A percentile compares a stretch with the other conserved stretches of the same genome.
Evolutionary conservation across 2,113 vertebrate genomes (phyloP).

Genomic region (Scomber colias): DNA sequence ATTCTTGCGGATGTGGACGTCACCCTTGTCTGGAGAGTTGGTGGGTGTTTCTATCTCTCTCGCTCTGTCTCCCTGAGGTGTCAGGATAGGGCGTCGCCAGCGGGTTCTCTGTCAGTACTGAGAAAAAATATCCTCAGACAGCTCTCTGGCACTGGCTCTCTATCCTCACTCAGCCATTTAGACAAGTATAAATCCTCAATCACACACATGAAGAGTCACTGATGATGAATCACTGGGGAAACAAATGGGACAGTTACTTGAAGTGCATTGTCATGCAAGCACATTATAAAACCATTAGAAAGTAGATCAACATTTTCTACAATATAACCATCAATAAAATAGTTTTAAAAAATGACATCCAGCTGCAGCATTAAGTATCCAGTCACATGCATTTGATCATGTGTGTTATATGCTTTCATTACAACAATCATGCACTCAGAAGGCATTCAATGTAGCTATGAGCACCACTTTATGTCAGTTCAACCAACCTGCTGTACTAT

Average conservation of each 20-base stretch:
- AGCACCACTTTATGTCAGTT: too few relatives aligned
- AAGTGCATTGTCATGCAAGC: constrained; percentile 1
- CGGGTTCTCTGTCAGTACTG: background rate
- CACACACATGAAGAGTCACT: constrained; percentile 23
- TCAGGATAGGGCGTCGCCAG: background rate
- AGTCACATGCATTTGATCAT: too few relatives aligned
- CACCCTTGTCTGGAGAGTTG: background rate
- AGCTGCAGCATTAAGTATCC: too few relatives aligned
- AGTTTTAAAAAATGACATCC: too few relatives aligned
- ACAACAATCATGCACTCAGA: too few relatives aligned
- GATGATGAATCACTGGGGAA: constrained; percentile 20
- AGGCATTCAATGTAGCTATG: too few relatives aligned
- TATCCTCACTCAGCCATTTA: background rate
- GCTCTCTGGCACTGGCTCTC: background rate
- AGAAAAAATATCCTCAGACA: background rate
- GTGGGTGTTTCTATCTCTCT: background rate
- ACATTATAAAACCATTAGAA: constrained; percentile 4
- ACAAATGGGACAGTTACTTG: background rate
- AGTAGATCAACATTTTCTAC: too few relatives aligned
- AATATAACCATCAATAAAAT: too few relatives aligned
- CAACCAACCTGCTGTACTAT: too few relatives aligned
- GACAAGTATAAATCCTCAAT: constrained; percentile 11
- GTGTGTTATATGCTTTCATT: too few relatives aligned
- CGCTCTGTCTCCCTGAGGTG: background rate
- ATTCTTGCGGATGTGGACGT: background rate